Base-by-base conservation (phyloP, 1,140 invertebrate genomes). In the Apis laboriosa region DNA sequence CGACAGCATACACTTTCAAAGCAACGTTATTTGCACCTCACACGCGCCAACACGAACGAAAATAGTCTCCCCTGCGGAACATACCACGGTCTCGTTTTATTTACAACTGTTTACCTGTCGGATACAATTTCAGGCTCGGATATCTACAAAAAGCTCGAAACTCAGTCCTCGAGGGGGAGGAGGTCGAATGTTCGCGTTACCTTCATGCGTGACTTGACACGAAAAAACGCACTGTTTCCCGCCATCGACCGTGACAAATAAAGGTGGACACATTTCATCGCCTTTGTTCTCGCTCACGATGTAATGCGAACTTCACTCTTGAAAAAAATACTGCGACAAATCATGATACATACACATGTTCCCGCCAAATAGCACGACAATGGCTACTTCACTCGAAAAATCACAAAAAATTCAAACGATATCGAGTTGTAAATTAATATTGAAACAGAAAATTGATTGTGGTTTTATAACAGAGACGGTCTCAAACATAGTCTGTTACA, bases 81-180 rank as follows among this genome's bases (percentile, higher is more conserved):
- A 7, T n/a, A 13, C 64, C 58, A 70, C 64, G n/a, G 61, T 55
- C 55, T 21, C 0, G 73, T 75, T 84, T 80, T 87, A 87, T 87
- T 86, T 84, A 86, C 68, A 64, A 83, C 66, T 77, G 76, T 86
- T 84, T 84, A 74, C 81, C 55, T 76, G 60, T 72, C 68, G 68
- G 77, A 60, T 87, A 77, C 81, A 86, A 86, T 84, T 83, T 75
- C 84, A 66, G 17, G 58, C 75, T 77, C 53, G 73, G 63, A 61
- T 84, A 56, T 63, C 60, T 73, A 43, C 61, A 60, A 86, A 84
- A 86, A 84, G 73, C 51, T 64, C 34, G 49, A 56, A 60, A 71
- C 70, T 43, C 15, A 21, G 61, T 79, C 75, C 64, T 68, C 77
- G 49, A 80, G 53, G 64, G 58, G 28, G 34, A 43, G 43, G 15